Evolutionary conservation across 2,888 invertebrate species (phyloP), one percentile per base, ranked within the genome.

Genomic region (Apotomis capreana): DNA sequence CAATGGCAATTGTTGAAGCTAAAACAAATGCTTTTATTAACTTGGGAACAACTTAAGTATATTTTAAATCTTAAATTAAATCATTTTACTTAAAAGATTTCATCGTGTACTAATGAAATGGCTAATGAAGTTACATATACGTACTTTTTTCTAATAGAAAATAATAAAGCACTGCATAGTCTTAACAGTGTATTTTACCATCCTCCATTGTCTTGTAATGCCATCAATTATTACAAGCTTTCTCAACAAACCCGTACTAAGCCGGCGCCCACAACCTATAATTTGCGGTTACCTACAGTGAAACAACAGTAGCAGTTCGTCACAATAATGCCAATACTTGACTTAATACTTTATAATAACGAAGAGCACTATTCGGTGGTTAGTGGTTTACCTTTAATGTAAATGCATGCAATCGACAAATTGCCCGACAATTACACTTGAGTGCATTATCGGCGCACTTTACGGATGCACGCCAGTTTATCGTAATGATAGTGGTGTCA

Each of bases 381-480:
- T 62, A 62, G 61, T 10, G 71, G 67, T 36, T 57, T 58, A 67
- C 64, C 58, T 40, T 59, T 55, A 65, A 67, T 40, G 65, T 52
- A 60, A 49, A 62, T 36, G 59, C 52, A 54, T 40, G 60, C 61
- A 62, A 65, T 67, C 26, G 65, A 51, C 51, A 68, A 68, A 61
- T 44, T 51, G 67, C 40, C 15, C 6, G 55, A 57, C 44, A 44
- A 58, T 72, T 63, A 59, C 37, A 64, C 40, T 46, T 52, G 44
- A 68, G 52, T 61, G 70, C 70, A 62, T 68, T 65, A 51, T 46
- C 12, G 15, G 5, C 9, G 58, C 52, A 15, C 58, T 61, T 40
- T 54, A 62, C 72, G 71, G 61, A 72, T 63, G 72, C 72, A 49
- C 54, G 51, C 49, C n/a, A 51, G 58, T 72, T 68, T 62, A 70